phyloP scores from a whole-genome alignment of 2,888 invertebrate species.

The Eupithecia vulgata region DNA sequence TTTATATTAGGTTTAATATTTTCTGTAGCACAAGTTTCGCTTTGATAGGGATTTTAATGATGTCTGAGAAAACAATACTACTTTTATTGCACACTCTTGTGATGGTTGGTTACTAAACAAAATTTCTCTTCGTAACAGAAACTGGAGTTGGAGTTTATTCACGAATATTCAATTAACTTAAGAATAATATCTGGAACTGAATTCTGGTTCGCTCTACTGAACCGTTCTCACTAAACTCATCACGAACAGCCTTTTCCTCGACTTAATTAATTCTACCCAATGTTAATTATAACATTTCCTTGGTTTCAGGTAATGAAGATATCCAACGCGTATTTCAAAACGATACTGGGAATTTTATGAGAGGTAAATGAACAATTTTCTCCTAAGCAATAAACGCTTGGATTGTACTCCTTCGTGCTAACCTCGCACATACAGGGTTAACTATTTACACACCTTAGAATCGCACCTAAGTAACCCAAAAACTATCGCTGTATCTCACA shows the following conservation, averaged over 20 bases:
- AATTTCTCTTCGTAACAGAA: background rate
- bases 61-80: too few species aligned
- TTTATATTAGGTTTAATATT: too few species aligned
- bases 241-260: background rate
- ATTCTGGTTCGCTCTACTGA: constrained; percentile 21
- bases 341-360: constrained; percentile 72
- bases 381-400: constrained; percentile 29
- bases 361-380: constrained; percentile 60
- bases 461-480: background rate
- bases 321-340: constrained; percentile 67
- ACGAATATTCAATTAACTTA: constrained; percentile 9
- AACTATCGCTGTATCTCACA: too few species aligned
- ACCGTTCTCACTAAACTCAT: constrained; percentile 28
- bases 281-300: constrained; percentile 31
- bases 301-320: constrained; percentile 72
- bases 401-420: constrained; percentile 45
- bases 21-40: too few species aligned
- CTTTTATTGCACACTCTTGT: too few species aligned
- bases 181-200: constrained; percentile 5
- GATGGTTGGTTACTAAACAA: background rate
- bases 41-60: too few species aligned
- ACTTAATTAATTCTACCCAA: constrained; percentile 11
- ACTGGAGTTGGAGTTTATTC: background rate
- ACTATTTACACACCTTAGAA: background rate
- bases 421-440: constrained; percentile 31